Evolutionary conservation across 1,140 invertebrate species (phyloP).

Genomic region (Zaprionus ornatus): DNA sequence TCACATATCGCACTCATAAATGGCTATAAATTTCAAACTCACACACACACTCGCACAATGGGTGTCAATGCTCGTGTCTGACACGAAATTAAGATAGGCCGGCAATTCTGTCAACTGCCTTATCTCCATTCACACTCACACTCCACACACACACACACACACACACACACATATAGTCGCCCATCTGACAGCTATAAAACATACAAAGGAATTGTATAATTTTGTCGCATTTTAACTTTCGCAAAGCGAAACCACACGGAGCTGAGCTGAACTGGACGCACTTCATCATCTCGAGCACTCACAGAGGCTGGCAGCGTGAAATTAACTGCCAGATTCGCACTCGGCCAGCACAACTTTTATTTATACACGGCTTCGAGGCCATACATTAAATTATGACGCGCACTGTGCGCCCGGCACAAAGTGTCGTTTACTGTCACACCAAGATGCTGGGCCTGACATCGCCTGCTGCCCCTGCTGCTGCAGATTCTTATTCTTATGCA

Average conservation of each 20-base stretch:
- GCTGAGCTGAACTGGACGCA: constrained; percentile 41
- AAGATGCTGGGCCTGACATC: constrained; percentile 29
- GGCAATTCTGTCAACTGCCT: constrained; percentile 67
- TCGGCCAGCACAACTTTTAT: constrained; percentile 65
- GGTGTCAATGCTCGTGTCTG: constrained; percentile 72
- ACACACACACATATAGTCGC: neutral
- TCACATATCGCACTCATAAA: constrained; percentile 33
- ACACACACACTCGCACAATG: constrained; percentile 26
- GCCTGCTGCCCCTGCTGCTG: constrained; percentile 21
- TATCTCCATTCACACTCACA: constrained; percentile 8
- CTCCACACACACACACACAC: neutral
- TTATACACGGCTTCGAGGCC: constrained; percentile 59
- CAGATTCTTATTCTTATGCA: constrained; percentile 34
- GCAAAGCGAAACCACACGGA: constrained; percentile 11
- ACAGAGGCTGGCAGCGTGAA: constrained; percentile 76
- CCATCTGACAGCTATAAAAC: constrained; percentile 69
- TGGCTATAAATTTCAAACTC: constrained; percentile 45
- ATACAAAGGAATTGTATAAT: constrained; percentile 35
- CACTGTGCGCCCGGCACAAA: constrained; percentile 42
- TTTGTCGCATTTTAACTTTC: constrained; percentile 20
- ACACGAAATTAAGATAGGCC: constrained; percentile 78
- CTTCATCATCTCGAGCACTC: constrained; percentile 73
- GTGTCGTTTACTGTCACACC: constrained; percentile 69
- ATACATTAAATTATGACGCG: constrained; percentile 75
- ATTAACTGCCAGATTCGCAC: constrained; percentile 73